A percentile compares a stretch with the other conserved stretches of the same genome.
Conservation (phyloP, 35 echinoderm and acorn worm species). For the Apostichopus californicus region DNA sequence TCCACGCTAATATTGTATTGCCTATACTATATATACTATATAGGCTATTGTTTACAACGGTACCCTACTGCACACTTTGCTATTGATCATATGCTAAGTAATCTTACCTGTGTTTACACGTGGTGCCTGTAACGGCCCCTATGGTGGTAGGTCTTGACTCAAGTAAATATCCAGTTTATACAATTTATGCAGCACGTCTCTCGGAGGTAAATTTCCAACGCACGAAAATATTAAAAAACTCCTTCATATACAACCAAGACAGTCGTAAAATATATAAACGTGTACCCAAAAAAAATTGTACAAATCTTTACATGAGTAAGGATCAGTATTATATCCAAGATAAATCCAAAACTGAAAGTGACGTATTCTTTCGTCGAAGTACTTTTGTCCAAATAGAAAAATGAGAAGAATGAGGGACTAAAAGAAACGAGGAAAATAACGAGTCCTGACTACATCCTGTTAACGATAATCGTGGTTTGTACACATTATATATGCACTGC, state of each 20-base stretch:
- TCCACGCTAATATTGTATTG: too few species aligned
- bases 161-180: slow-evolving; percentile 1
- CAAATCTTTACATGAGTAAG: background rate
- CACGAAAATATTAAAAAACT: background rate
- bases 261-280: too few species aligned
- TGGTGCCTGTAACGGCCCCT: slow-evolving; percentile 38
- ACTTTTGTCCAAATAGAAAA: too few species aligned
- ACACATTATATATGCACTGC: background rate
- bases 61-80: too few species aligned
- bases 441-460: background rate
- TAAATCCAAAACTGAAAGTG: too few species aligned
- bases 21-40: too few species aligned
- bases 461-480: background rate
- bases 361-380: too few species aligned
- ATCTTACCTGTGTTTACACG: slow-evolving; percentile 40
- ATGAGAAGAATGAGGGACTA: too few species aligned
- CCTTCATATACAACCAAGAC: too few species aligned
- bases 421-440: too few species aligned
- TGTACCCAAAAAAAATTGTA: background rate
- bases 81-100: background rate
- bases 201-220: background rate
- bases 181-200: background rate
- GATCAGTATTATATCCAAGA: too few species aligned
- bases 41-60: too few species aligned
- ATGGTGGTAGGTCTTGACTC: slow-evolving; percentile 8